Evolutionary conservation across 2,113 vertebrate genomes (phyloP).

Genomic region (Labeo rohita): DNA sequence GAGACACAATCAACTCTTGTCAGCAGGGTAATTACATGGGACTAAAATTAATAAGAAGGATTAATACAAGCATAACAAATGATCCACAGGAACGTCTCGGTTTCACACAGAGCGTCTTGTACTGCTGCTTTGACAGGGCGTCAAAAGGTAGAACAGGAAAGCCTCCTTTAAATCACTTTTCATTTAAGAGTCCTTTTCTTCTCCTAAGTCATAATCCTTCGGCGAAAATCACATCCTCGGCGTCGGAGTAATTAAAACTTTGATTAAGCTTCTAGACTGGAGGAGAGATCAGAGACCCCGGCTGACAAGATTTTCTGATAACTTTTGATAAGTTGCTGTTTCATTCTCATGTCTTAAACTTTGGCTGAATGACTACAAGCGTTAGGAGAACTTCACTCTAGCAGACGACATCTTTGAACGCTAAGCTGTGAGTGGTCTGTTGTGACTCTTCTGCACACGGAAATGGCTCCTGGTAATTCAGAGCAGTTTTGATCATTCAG

Average conservation of each 20-base stretch:
- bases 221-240: not conserved
- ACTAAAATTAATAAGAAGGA: conserved; percentile 44
- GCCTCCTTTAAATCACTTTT: not conserved
- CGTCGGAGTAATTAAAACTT: conserved; percentile 36
- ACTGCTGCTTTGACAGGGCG: conserved; percentile 9
- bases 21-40: conserved; percentile 45
- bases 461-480: not conserved
- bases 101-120: conserved; percentile 9
- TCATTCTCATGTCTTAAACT: not conserved
- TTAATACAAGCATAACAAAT: conserved; percentile 43
- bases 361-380: not conserved
- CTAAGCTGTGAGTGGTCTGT: not conserved
- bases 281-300: not conserved
- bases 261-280: conserved; percentile 34
- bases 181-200: conserved; percentile 27
- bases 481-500: not conserved
- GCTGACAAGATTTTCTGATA: not conserved
- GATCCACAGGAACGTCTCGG: conserved; percentile 13
- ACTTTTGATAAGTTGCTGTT: not conserved
- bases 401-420: not conserved
- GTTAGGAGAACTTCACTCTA: not conserved
- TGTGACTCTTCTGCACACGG: conserved; percentile 2
- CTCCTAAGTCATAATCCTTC: conserved; percentile 28
- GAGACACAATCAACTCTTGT: conserved; percentile 41
- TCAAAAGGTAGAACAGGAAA: conserved; percentile 13